These are phyloP conservation scores for Cephalopachus bancanus DNA, from an alignment of 2,797 vertebrate genomes.

Conservation along the genomic window DNA sequence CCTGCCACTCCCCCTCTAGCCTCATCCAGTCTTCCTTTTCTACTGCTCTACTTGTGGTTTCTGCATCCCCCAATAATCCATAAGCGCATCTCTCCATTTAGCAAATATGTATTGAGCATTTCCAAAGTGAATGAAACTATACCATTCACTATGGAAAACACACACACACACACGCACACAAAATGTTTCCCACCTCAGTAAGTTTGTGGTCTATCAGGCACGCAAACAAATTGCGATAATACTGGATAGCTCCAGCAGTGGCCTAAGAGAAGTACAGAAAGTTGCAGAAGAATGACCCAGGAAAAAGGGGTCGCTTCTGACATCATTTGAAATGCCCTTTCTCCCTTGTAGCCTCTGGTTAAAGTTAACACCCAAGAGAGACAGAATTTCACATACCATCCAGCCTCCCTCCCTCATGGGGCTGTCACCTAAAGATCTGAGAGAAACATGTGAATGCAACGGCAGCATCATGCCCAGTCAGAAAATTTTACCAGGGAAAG, in stretches of 20 bases:
- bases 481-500: neutral
- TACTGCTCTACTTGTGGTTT: neutral
- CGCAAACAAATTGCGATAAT: rapidly evolving
- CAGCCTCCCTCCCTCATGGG: neutral
- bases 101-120: neutral
- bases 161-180: neutral
- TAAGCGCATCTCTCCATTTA: neutral
- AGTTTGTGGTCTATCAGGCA: neutral
- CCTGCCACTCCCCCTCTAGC: too few relatives aligned
- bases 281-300: neutral
- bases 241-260: neutral
- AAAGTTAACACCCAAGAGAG: neutral
- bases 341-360: neutral
- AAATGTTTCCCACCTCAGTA: neutral
- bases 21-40: neutral
- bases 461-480: neutral
- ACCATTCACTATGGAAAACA: neutral
- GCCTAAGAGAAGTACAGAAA: neutral
- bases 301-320: neutral
- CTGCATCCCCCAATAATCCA: neutral
- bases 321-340: neutral
- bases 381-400: neutral
- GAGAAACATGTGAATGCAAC: neutral
- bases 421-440: neutral
- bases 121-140: neutral